A percentile compares a stretch with the other conserved stretches of the same genome.
Conservation (phyloP, 2,797 vertebrate genomes). For the Tympanoctomys barrerae region DNA sequence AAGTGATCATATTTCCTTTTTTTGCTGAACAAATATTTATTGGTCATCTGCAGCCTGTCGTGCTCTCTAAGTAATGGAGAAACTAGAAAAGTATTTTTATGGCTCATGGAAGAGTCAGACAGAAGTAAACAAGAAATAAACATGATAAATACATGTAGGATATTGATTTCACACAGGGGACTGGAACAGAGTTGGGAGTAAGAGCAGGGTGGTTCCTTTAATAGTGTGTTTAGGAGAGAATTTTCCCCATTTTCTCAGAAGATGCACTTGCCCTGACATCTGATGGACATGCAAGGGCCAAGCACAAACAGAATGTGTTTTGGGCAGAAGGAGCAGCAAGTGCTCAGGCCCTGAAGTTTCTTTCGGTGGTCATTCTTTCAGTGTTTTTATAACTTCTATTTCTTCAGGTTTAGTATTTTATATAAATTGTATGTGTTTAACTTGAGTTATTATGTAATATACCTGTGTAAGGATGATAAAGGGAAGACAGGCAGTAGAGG, state of each 20-base stretch:
- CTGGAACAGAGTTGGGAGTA: neutral
- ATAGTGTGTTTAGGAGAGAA: slow-evolving; percentile 23
- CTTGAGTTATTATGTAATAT: neutral
- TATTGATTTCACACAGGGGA: neutral
- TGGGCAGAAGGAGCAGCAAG: neutral
- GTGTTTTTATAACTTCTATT: slow-evolving; percentile 47
- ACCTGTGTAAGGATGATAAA: neutral
- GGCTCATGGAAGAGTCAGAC: slow-evolving; percentile 5
- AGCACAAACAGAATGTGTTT: neutral
- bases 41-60: slow-evolving; percentile 10
- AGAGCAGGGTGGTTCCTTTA: neutral
- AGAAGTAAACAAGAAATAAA: slow-evolving; percentile 1
- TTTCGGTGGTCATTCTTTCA: neutral
- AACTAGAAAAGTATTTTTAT: neutral
- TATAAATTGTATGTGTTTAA: slow-evolving; percentile 19
- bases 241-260: slow-evolving; percentile 18
- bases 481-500: neutral
- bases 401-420: slow-evolving; percentile 37
- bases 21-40: slow-evolving; percentile 42
- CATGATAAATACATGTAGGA: neutral
- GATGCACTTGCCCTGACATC: slow-evolving; percentile 20
- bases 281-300: neutral
- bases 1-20: slow-evolving; percentile 21
- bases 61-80: slow-evolving; percentile 15
- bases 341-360: neutral